These are phyloP conservation scores for Andrena camellia DNA, from an alignment of 2,888 invertebrate species.

Conservation along the genomic window DNA sequence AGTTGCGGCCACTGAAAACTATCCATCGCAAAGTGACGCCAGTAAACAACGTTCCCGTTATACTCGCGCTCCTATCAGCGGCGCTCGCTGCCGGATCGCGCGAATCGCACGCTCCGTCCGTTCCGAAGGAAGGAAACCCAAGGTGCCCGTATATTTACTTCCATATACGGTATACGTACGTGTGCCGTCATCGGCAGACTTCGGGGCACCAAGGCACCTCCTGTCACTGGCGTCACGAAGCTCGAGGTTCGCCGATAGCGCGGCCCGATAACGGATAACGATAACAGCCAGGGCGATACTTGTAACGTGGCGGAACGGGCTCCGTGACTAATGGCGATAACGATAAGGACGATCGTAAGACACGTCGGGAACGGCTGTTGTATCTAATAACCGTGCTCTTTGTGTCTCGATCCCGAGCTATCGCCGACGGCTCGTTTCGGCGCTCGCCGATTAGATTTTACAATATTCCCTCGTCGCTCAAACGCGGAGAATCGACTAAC, in stretches of 20 bases:
- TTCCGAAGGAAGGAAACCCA: neutral
- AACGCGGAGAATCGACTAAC: neutral
- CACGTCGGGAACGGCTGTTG: conserved; percentile 74
- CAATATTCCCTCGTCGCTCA: conserved; percentile 16
- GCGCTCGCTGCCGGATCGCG: neutral
- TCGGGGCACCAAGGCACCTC: conserved; percentile 45
- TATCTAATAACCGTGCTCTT: conserved; percentile 73
- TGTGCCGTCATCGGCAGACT: conserved; percentile 26
- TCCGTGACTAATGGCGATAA: conserved; percentile 83
- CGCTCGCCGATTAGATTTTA: conserved; percentile 51
- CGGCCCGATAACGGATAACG: conserved; percentile 77
- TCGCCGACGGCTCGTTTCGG: conserved; percentile 51
- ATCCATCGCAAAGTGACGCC: neutral
- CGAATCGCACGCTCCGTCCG: conserved; percentile 8
- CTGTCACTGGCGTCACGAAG: conserved; percentile 65
- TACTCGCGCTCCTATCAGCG: neutral
- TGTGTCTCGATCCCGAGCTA: conserved; percentile 61
- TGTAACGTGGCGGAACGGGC: conserved; percentile 75
- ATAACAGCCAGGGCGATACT: conserved; percentile 75
- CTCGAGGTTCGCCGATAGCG: conserved; percentile 78
- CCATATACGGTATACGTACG: too few species aligned
- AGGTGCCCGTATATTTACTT: neutral
- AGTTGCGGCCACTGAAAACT: conserved; percentile 15
- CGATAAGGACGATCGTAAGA: conserved; percentile 80
- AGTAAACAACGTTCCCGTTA: conserved; percentile 28